Conservation (phyloP, 37 sponge, comb jelly and placozoan genomes). For the Mnemiopsis leidyi region DNA sequence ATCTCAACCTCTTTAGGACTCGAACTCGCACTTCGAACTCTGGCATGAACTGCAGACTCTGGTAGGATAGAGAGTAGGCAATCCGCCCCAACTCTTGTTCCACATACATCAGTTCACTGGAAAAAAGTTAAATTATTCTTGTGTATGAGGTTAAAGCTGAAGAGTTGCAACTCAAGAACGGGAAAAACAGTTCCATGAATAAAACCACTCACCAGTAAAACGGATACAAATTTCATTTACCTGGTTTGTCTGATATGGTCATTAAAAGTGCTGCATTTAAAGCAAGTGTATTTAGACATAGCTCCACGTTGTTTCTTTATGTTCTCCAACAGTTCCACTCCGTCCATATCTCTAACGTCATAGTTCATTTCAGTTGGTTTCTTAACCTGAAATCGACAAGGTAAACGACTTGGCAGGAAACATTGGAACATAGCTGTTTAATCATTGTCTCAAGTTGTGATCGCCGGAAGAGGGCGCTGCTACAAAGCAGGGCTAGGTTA, state of each 20-base stretch:
- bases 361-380: conserved; percentile 16
- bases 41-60: conserved; percentile 83
- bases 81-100: conserved; percentile 21
- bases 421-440: too few species aligned
- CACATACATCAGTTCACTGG: not conserved
- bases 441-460: too few species aligned
- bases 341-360: not conserved
- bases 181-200: too few species aligned
- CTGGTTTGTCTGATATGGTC: conserved; percentile 28
- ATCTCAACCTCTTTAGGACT: conserved; percentile 80
- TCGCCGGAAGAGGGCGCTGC: too few species aligned
- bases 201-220: too few species aligned
- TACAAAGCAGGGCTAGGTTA: too few species aligned
- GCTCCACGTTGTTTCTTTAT: not conserved
- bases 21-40: conserved; percentile 77
- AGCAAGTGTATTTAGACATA: not conserved
- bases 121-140: too few species aligned
- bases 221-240: not conserved
- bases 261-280: not conserved
- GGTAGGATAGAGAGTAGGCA: conserved; percentile 79
- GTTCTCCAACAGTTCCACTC: not conserved
- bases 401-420: too few species aligned
- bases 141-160: too few species aligned
- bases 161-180: too few species aligned
- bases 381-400: not conserved